Conservation (phyloP, 2,113 vertebrate genomes). For the Climacteris rufus region DNA sequence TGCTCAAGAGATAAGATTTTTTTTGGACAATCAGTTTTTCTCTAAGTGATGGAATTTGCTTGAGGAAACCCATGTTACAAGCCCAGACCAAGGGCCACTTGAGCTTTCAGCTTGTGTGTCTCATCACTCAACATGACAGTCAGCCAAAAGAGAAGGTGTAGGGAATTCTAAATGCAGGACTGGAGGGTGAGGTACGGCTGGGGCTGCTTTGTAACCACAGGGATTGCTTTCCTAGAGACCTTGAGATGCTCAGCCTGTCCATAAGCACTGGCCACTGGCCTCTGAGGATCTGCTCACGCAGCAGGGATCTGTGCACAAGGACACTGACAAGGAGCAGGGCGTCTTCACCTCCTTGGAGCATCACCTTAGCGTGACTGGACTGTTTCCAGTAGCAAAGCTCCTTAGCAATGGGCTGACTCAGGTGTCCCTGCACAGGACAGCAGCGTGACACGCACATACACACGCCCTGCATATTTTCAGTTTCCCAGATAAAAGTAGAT, state of each 20-base stretch:
- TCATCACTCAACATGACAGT: background rate
- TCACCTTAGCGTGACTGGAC: background rate
- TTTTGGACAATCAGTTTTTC: background rate
- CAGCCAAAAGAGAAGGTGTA: background rate
- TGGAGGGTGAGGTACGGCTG: background rate
- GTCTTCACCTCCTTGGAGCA: background rate
- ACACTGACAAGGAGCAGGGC: background rate
- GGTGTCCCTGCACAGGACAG: background rate
- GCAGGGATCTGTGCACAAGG: background rate
- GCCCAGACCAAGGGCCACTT: background rate
- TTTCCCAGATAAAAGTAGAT: background rate
- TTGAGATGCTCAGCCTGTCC: background rate
- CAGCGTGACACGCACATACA: fast-evolving
- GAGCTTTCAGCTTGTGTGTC: background rate
- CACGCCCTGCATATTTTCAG: background rate
- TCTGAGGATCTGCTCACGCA: background rate
- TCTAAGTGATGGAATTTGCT: background rate
- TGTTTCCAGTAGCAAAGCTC: background rate
- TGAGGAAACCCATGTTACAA: background rate
- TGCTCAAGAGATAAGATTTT: background rate
- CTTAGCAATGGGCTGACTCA: background rate
- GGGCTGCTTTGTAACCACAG: background rate
- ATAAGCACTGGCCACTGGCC: background rate
- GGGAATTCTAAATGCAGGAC: background rate
- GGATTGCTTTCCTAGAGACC: background rate